A percentile compares a stretch with the other conserved stretches of the same genome.
Conservation (phyloP, 2,113 vertebrate genomes). For the Macquaria australasica region DNA sequence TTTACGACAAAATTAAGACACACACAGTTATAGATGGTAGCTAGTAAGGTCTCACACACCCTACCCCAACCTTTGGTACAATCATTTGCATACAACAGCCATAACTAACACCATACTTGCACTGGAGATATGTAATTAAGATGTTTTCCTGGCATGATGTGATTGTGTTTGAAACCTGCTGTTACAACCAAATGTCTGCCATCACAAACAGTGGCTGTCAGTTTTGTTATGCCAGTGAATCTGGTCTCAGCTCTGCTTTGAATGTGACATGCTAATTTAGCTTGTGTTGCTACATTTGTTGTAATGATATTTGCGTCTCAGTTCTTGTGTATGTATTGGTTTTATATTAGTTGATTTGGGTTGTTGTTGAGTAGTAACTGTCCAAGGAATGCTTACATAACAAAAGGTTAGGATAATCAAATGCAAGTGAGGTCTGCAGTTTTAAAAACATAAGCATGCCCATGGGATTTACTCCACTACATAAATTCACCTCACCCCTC, state of each 20-base stretch:
- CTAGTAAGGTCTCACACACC: not conserved
- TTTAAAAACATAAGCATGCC: not conserved
- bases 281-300: not conserved
- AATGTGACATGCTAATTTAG: not conserved
- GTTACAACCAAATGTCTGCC: not conserved
- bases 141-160: not conserved
- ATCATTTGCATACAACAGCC: not conserved
- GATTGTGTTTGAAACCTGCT: not conserved
- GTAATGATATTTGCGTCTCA: not conserved
- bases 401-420: not conserved
- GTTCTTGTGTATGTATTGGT: not conserved
- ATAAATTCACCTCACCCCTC: not conserved
- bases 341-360: not conserved
- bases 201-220: not conserved
- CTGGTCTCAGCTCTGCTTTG: conserved; percentile 6
- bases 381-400: not conserved
- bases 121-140: not conserved
- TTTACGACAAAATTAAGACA: not conserved
- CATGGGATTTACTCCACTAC: not conserved
- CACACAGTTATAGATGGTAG: not conserved
- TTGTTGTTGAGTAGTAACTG: not conserved
- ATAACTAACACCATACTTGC: not conserved
- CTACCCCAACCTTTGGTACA: not conserved
- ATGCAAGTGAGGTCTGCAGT: not conserved
- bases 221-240: not conserved